Evolutionary conservation across 1,140 invertebrate genomes (phyloP), one percentile per base, ranked within the genome.

Genomic region (Drosophila kurseongensis): DNA sequence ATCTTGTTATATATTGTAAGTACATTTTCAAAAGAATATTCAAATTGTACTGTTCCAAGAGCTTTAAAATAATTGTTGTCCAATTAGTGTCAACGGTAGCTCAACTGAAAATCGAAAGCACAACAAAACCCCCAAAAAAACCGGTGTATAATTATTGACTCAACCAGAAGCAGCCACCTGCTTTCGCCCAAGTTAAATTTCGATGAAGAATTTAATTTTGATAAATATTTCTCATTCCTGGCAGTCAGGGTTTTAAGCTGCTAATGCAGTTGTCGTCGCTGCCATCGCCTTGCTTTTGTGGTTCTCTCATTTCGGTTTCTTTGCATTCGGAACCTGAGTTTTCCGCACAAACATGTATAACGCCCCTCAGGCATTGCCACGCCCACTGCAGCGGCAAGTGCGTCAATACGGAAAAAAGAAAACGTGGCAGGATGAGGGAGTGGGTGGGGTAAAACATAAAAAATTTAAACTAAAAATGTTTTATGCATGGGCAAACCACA

Each of bases 401-500:
- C 67, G 36, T 45, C 44, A 63, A 13, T 40, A 48, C 13, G 38
- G 35, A 61, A 35, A 42, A 32, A 18, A 1, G 6, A 50, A 41
- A 58, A 67, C 14, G 29, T n/a, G 54, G n/a, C 16, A 18, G 35
- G 9, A 18, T 18, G 61, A 18, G 48, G 10, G 54, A 36, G 62
- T 50, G 48, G 32, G 42, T 54, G 16, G 14, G 44, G 66, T 65
- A 13, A 81, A 68, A 65, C 60, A 66, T 59, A 72, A 88, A 78
- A 73, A 67, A 76, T 77, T 59, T 52, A 82, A 89, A 89, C 80
- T 80, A 89, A 89, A 63, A 89, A 89, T 89, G 84, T 89, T 89
- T 89, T 89, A 89, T 89, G 77, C 84, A 89, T 89, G 84, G 77
- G 69, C 68, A 80, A 80, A 89, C 84, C 84, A 89, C 84, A 89